Percentiles rank a stretch among this genome's conserved stretches.
Conservation (phyloP, 2,888 invertebrate genomes). For the Lasius platythorax region DNA sequence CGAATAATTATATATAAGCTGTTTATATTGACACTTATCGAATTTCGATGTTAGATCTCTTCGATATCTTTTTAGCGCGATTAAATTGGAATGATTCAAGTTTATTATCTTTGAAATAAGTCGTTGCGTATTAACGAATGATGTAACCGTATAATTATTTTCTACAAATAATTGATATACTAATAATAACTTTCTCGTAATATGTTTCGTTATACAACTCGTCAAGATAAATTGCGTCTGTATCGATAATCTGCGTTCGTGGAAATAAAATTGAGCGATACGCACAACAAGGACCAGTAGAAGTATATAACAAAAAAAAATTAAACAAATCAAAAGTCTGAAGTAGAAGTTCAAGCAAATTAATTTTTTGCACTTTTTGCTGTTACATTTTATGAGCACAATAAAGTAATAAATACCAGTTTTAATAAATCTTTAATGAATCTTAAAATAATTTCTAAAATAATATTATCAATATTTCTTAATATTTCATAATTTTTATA, state of each 20-base stretch:
- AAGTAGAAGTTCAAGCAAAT: constrained; percentile 28
- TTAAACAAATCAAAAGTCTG: constrained; percentile 35
- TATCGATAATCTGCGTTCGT: constrained; percentile 19
- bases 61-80: constrained; percentile 3
- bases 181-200: background rate
- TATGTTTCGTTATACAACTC: constrained; percentile 7
- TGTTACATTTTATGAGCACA: constrained; percentile 5
- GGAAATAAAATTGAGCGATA: constrained; percentile 56
- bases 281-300: constrained; percentile 72
- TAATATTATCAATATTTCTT: background rate
- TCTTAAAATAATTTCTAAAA: background rate
- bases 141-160: constrained; percentile 21
- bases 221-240: background rate
- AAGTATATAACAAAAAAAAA: background rate
- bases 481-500: background rate
- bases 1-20: background rate
- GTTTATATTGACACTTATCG: constrained; percentile 26
- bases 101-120: constrained; percentile 11
- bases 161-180: background rate
- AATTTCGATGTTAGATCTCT: constrained; percentile 7
- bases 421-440: background rate
- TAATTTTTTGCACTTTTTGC: constrained; percentile 29
- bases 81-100: constrained; percentile 6
- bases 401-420: background rate
- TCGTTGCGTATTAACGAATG: background rate